Conservation (phyloP, 2,888 invertebrate species). For the Onchidella celtica region DNA sequence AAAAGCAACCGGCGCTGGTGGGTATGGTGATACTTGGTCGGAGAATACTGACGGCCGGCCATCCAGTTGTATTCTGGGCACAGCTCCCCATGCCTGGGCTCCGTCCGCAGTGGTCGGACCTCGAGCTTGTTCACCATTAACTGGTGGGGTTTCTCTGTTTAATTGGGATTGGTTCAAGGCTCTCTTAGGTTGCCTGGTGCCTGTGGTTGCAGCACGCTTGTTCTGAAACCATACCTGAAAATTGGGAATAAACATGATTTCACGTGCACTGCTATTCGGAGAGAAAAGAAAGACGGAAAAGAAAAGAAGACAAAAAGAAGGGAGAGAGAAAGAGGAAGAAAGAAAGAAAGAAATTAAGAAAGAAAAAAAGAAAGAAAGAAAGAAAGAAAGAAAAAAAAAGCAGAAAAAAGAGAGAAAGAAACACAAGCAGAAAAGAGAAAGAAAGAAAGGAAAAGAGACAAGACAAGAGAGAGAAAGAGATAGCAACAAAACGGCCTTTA, state of each 20-base stretch:
- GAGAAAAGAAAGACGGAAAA: neutral
- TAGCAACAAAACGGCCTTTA: no score
- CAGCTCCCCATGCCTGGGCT: no score
- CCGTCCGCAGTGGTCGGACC: no score
- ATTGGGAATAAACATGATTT: neutral
- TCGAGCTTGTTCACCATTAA: no score
- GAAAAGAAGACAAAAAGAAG: neutral
- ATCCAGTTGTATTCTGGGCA: no score
- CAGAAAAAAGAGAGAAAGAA: neutral
- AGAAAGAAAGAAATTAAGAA: neutral
- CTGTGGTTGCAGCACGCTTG: slow-evolving; percentile 31
- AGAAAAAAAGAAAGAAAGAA: neutral
- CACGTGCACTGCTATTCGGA: neutral
- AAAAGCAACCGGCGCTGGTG: no score
- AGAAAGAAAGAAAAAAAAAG: neutral
- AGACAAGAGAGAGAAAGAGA: neutral
- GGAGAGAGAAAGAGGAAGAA: slow-evolving; percentile 4
- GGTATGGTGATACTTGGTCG: no score
- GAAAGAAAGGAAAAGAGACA: neutral
- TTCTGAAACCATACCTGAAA: slow-evolving; percentile 45
- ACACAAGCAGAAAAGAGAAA: neutral
- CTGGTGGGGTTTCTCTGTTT: no score
- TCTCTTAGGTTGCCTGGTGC: slow-evolving; percentile 42
- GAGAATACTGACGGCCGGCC: no score
- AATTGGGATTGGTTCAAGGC: no score